These are phyloP conservation scores for Haliclystus octoradiatus DNA, from an alignment of 30 jellyfish, hydroid and myxozoan species.

Conservation along the genomic window DNA sequence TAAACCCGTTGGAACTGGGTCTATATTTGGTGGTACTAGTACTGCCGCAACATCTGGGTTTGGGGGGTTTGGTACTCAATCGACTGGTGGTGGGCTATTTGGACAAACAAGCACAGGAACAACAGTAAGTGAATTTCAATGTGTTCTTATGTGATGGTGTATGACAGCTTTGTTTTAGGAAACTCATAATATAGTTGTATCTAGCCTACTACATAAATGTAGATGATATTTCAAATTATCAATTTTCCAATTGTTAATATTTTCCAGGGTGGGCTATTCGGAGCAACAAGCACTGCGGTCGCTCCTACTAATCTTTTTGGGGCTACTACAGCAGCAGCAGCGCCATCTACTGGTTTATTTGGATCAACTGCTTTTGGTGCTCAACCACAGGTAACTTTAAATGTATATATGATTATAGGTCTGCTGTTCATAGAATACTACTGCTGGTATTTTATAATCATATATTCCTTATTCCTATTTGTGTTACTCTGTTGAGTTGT, in stretches of 20 bases:
- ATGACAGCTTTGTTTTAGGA: too few relatives aligned
- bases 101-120: slow-evolving; percentile 36
- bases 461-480: too few relatives aligned
- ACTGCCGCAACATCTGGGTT: slow-evolving; percentile 49
- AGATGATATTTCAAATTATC: too few relatives aligned
- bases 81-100: slow-evolving; percentile 34
- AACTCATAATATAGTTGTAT: too few relatives aligned
- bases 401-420: background rate
- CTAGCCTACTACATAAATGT: too few relatives aligned
- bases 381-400: background rate
- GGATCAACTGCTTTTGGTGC: slow-evolving; percentile 32
- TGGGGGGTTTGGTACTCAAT: slow-evolving; percentile 35
- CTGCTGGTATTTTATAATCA: too few relatives aligned
- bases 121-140: slow-evolving; percentile 3
- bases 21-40: slow-evolving; percentile 60
- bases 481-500: too few relatives aligned
- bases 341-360: slow-evolving; percentile 33
- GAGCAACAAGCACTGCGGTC: slow-evolving; percentile 5
- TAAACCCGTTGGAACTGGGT: slow-evolving; percentile 30
- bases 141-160: background rate
- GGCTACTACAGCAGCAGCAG: slow-evolving; percentile 5
- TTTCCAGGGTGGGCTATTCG: slow-evolving; percentile 43
- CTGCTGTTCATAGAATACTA: too few relatives aligned
- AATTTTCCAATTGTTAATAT: background rate
- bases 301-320: background rate